Percentiles rank a stretch among this genome's conserved stretches.
These are phyloP conservation scores for Tribolium freemani DNA, from an alignment of 2,888 invertebrate species.

Conservation along the genomic window DNA sequence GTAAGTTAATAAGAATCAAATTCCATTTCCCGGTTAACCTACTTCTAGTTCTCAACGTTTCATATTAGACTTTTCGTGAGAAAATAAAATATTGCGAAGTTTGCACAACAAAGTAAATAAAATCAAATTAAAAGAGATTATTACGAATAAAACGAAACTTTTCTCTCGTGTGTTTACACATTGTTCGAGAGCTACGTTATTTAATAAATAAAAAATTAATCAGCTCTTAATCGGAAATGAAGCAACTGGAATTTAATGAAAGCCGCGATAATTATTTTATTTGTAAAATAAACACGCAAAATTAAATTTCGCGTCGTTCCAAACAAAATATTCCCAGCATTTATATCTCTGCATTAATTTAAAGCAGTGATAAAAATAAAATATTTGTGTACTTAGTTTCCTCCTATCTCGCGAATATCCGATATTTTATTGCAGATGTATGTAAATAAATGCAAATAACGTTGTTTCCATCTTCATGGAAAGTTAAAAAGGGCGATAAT, in stretches of 20 bases:
- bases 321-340: not conserved
- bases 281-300: not conserved
- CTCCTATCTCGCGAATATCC: not conserved
- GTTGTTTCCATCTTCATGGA: not conserved
- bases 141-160: not conserved
- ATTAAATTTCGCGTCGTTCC: not conserved
- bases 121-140: not conserved
- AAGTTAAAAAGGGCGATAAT: not conserved
- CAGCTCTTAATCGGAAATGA: not conserved
- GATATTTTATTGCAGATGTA: not conserved
- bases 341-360: not conserved
- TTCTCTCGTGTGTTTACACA: not conserved
- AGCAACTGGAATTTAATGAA: not conserved
- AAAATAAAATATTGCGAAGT: not conserved
- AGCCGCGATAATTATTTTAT: not conserved
- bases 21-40: not conserved
- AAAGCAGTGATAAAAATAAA: not conserved
- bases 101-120: not conserved
- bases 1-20: conserved; percentile 72
- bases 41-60: not conserved
- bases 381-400: not conserved
- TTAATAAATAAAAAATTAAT: not conserved
- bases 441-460: not conserved
- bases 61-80: not conserved
- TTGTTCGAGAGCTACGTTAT: not conserved